Evolutionary conservation across 2,113 vertebrate genomes (phyloP).

Genomic region (Myrmecobius fasciatus): DNA sequence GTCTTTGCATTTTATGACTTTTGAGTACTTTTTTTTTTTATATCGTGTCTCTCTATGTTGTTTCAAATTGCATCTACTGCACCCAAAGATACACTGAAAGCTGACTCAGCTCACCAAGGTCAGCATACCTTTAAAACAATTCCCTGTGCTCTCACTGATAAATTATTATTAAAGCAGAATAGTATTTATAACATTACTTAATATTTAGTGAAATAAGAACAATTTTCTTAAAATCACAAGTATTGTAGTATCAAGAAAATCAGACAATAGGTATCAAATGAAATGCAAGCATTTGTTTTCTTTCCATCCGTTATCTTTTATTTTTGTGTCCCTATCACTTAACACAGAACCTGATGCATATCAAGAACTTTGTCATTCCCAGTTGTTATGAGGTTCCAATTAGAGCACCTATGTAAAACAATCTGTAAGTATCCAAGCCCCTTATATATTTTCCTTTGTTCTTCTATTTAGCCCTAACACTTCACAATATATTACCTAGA

Average conservation of each 20-base stretch:
- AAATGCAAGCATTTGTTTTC: neutral
- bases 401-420: neutral
- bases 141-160: neutral
- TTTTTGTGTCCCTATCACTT: neutral
- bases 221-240: neutral
- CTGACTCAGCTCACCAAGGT: neutral
- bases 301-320: neutral
- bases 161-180: neutral
- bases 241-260: neutral
- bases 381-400: neutral
- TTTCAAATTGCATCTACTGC: neutral
- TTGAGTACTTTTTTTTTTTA: neutral
- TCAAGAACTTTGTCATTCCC: neutral
- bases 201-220: neutral
- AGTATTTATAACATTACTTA: neutral
- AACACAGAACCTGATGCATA: neutral
- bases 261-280: neutral
- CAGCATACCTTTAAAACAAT: neutral
- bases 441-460: neutral
- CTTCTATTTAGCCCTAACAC: neutral
- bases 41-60: neutral
- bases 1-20: neutral
- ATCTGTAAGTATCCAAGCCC: neutral
- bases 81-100: neutral
- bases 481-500: neutral